Percentiles rank a stretch among this genome's conserved stretches.
These are phyloP conservation scores for Polylopha cassiicola DNA, from an alignment of 2,888 invertebrate species.

Conservation along the genomic window DNA sequence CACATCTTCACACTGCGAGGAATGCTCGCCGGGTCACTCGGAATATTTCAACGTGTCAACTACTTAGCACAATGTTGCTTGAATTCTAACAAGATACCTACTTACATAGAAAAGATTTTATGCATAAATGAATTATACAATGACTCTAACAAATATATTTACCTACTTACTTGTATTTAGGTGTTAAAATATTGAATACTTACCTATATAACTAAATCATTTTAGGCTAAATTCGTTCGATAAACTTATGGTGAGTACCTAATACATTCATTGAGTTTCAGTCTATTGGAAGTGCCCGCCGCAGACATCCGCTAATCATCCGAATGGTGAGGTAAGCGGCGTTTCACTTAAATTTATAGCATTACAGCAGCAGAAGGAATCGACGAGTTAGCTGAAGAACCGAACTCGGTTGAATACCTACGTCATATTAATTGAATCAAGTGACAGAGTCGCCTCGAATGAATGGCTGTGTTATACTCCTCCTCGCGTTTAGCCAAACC, in stretches of 20 bases:
- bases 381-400: conserved; percentile 23
- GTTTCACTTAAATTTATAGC: conserved; percentile 27
- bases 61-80: conserved; percentile 14
- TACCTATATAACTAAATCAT: too few relatives aligned
- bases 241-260: conserved; percentile 1
- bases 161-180: too few relatives aligned
- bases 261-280: conserved; percentile 12
- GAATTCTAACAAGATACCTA: too few relatives aligned
- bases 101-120: too few relatives aligned
- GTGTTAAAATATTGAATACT: too few relatives aligned
- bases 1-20: conserved; percentile 14
- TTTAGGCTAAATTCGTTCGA: too few relatives aligned
- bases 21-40: conserved; percentile 11
- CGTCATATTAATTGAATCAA: conserved; percentile 21
- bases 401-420: conserved; percentile 14
- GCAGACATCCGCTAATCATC: conserved; percentile 29
- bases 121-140: too few relatives aligned
- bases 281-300: conserved; percentile 20
- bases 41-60: conserved; percentile 22
- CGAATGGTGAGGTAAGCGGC: conserved; percentile 24
- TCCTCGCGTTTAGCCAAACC: conserved; percentile 8
- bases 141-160: too few relatives aligned
- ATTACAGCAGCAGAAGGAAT: conserved; percentile 14
- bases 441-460: conserved; percentile 19
- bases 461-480: conserved; percentile 12